Evolutionary conservation across 2,888 invertebrate genomes (phyloP).

Genomic region (Buathra laborator): DNA sequence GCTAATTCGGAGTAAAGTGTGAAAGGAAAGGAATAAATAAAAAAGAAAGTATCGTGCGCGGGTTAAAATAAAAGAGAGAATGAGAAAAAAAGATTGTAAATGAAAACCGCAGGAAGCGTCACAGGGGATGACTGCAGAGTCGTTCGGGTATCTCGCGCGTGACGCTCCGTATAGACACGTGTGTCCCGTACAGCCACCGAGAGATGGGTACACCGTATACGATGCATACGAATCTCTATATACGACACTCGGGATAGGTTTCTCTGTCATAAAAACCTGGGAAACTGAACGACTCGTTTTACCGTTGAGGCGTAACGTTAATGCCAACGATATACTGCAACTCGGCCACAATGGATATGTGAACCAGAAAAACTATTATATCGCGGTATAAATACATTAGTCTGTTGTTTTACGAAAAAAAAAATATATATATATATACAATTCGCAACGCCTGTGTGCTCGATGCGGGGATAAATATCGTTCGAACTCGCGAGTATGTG

Average conservation of each 20-base stretch:
- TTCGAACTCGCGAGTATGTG: not conserved
- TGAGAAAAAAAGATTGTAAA: slow-evolving; percentile 15
- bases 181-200: slow-evolving; percentile 15
- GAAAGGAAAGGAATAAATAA: not conserved
- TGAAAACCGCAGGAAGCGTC: slow-evolving; percentile 42
- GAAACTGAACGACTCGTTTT: not conserved
- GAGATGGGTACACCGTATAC: not conserved
- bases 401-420: not conserved
- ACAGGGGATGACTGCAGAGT: slow-evolving; percentile 27
- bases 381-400: not conserved
- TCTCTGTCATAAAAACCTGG: not conserved
- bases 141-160: slow-evolving; percentile 32
- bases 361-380: not conserved
- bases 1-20: not conserved
- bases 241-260: not conserved
- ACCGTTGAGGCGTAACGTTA: not conserved
- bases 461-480: not conserved
- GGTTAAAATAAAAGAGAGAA: not conserved
- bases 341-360: not conserved
- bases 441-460: not conserved
- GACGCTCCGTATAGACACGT: slow-evolving; percentile 33
- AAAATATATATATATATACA: not conserved
- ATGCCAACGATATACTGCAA: slow-evolving; percentile 1
- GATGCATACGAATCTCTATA: not conserved
- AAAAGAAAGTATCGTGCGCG: not conserved